Evolutionary conservation across 2,888 invertebrate species (phyloP), one percentile per base, ranked within the genome.

Genomic region (Anodontia alba): DNA sequence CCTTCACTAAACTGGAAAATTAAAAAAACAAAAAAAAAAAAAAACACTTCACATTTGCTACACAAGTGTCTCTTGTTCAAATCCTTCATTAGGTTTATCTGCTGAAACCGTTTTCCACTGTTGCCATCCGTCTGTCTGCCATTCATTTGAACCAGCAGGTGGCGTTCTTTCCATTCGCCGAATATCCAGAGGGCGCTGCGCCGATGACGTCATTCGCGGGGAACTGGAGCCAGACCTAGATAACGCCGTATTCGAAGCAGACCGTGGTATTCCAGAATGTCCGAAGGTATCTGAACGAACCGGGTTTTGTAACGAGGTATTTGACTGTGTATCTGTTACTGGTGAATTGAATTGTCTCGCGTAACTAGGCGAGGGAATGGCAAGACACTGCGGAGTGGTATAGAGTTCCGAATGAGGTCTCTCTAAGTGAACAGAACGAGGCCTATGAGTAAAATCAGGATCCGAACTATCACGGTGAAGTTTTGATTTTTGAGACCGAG

Each of bases 51-150:
- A 8, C 38, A 38, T 38, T 38, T 38, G 38, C 38, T 54, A 93
- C 76, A 93, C 93, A n/a, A 93, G 89, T 7, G 93, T 93, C 78
- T 93, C 93, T 80, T 93, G 93, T 73, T 92, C 92, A 72, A 87
- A 89, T 10, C 87, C 77, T 29, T 92, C 92, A 1, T 84, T 85
- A 12, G 85, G 80, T 69, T 87, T 89, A 57, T 91, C 89, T 33
- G 90, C 84, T 7, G 92, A 89, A 73, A 93, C 82, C 70, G 86
- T 79, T 57, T 92, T 92, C 93, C 93, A 93, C 51, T 91, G 91
- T 71, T 90, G 88, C 93, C 93, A 93, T 42, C 92, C 82, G 77
- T 92, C 91, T 71, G 88, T 81, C 74, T 93, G 92, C 92, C 92
- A 93, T 36, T 90, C 90, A 20, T 90, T 85, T 23, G 87, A 81